Percentiles rank a stretch among this genome's conserved stretches.
These are phyloP conservation scores for Corynorhinus townsendii DNA, from an alignment of 2,113 vertebrate genomes.

Conservation along the genomic window DNA sequence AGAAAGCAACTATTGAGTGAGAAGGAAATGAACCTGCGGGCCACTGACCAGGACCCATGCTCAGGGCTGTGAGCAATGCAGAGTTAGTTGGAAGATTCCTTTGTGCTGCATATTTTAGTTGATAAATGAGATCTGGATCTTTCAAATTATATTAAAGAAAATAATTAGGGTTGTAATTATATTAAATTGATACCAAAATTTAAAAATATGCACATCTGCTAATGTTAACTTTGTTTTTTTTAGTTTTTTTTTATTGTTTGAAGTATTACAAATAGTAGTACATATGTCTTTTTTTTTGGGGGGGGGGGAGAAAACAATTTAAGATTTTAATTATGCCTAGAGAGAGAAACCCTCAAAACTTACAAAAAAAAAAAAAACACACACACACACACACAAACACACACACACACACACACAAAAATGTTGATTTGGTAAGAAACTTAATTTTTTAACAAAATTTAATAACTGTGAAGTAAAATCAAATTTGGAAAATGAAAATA, in stretches of 20 bases:
- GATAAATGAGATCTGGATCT: neutral
- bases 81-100: neutral
- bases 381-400: neutral
- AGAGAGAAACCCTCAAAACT: neutral
- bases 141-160: neutral
- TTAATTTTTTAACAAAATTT: neutral
- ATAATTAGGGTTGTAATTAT: neutral
- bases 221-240: neutral
- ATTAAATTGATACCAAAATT: neutral
- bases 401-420: neutral
- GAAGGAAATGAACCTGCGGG: rapidly evolving
- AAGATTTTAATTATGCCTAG: neutral
- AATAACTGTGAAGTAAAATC: neutral
- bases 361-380: neutral
- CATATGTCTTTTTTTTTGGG: too few relatives aligned
- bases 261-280: too few relatives aligned
- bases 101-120: neutral
- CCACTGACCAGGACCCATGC: neutral
- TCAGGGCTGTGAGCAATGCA: neutral
- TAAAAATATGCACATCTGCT: neutral
- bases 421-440: neutral
- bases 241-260: too few relatives aligned
- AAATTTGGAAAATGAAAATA: neutral
- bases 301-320: neutral
- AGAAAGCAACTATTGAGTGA: neutral